phyloP scores from a whole-genome alignment of 2,888 invertebrate genomes.

The Melanostoma mellinum region DNA sequence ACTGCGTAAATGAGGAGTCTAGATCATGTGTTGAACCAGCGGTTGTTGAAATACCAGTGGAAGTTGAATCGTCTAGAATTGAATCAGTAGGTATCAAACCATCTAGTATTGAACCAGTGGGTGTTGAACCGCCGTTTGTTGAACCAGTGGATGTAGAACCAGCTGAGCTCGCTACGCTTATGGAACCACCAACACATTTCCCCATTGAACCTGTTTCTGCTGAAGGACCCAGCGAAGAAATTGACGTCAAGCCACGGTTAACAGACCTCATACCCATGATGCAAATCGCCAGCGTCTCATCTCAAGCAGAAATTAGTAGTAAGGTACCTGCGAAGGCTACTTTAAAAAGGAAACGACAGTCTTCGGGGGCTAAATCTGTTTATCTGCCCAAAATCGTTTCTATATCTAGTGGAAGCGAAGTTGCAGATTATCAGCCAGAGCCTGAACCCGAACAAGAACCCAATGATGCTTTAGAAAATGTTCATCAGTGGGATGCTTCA shows the following conservation, averaged over 20 bases:
- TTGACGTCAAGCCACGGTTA: conserved; percentile 79
- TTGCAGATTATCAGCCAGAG: conserved; percentile 49
- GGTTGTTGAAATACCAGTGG: neutral
- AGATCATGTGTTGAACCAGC: neutral
- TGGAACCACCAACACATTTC: neutral
- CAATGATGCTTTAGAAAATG: no score
- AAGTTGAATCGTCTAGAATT: no score
- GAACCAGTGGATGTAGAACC: neutral
- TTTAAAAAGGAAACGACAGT: conserved; percentile 12
- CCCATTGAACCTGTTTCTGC: conserved; percentile 1
- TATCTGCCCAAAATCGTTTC: conserved; percentile 50
- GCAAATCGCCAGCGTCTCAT: conserved; percentile 77
- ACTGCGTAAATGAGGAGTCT: no score
- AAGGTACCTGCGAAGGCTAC: neutral
- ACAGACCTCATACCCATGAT: conserved; percentile 78
- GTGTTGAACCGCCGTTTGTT: neutral
- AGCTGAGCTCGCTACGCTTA: neutral
- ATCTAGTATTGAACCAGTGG: neutral
- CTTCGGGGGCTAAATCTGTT: neutral
- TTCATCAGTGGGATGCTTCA: no score
- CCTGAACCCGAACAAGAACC: neutral
- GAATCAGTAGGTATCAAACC: neutral
- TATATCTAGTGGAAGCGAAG: conserved; percentile 42
- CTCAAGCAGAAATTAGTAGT: conserved; percentile 72
- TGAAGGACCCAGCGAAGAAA: conserved; percentile 35